Conservation (phyloP, 2,113 vertebrate species). For the Vulpes ferrilata region DNA sequence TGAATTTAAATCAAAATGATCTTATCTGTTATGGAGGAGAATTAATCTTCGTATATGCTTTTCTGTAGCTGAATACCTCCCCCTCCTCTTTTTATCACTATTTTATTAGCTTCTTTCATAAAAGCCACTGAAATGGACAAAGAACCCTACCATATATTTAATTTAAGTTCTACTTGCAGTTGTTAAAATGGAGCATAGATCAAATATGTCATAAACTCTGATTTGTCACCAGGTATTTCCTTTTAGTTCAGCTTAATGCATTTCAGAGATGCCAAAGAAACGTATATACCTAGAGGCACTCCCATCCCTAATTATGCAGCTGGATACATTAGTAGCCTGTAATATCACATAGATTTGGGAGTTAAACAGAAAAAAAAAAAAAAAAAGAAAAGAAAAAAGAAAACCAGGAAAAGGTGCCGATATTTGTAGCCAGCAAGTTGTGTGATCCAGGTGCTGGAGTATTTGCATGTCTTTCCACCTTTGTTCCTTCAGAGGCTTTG, state of each 20-base stretch:
- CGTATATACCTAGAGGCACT: conserved; percentile 41
- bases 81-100: neutral
- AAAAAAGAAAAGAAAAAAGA: conserved; percentile 70
- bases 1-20: conserved; percentile 51
- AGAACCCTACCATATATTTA: conserved; percentile 2
- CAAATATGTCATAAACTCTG: conserved; percentile 1
- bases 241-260: conserved; percentile 79
- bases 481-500: conserved; percentile 85
- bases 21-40: conserved; percentile 27
- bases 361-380: conserved; percentile 62
- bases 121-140: conserved; percentile 54
- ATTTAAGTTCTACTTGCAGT: neutral
- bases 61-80: neutral
- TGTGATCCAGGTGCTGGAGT: conserved; percentile 83
- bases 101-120: conserved; percentile 57
- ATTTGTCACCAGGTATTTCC: conserved; percentile 75
- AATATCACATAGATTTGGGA: conserved; percentile 74
- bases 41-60: neutral
- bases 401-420: conserved; percentile 63
- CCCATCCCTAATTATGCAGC: conserved; percentile 74
- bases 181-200: conserved; percentile 58
- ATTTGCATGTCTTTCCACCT: conserved; percentile 85
- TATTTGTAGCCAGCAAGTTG: conserved; percentile 85
- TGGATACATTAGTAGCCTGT: conserved; percentile 74
- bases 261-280: conserved; percentile 72